Evolutionary conservation across 2,113 vertebrate genomes (phyloP), one percentile per base, ranked within the genome.

Genomic region (Seriola quinqueradiata): DNA sequence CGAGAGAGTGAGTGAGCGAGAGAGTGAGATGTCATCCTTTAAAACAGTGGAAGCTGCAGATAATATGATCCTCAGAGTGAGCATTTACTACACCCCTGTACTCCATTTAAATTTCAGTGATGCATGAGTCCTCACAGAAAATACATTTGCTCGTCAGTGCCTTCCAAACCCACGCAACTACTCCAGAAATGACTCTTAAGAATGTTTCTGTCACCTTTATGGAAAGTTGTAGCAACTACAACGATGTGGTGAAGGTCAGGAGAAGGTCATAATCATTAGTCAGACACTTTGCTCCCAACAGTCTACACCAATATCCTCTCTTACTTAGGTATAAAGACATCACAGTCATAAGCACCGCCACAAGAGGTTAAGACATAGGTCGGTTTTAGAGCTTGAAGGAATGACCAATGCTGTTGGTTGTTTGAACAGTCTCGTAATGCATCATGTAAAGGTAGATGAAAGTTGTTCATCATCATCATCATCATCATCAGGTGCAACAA

Each of bases 251-350:
- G 17, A 34, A 46, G 14, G 66, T 11, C 14, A 13, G 21, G 4
- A 3, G 60, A 66, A 77, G 63, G 63, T 55, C 61, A 55, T 3
- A 19, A 9, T 54, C 69, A 77, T 67, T 36, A 72, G 12, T 75
- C 23, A 48, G 16, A 59, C 21, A 57, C 23, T 44, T 70, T n/a
- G 16, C 10, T 0, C 50, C 12, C 14, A 34, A 44, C 7, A 23
- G 52, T n/a, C 3, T 14, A 57, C 7, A 10, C 14, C 0, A 14
- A 32, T 16, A 36, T 17, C 44, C 11, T 48, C 14, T 50, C 13
- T n/a, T 52, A 52, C 16, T 50, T 17, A 19, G 48, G 17, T 19
- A 50, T 8, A 50, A 50, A 17, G 2, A 23, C 52, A 55, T 55
- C 52, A 9, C 50, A 52, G 5, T 52, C 42, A 38, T 50, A 16